Base-by-base conservation (phyloP, 2,113 vertebrate species). In the Calidris pugnax region DNA sequence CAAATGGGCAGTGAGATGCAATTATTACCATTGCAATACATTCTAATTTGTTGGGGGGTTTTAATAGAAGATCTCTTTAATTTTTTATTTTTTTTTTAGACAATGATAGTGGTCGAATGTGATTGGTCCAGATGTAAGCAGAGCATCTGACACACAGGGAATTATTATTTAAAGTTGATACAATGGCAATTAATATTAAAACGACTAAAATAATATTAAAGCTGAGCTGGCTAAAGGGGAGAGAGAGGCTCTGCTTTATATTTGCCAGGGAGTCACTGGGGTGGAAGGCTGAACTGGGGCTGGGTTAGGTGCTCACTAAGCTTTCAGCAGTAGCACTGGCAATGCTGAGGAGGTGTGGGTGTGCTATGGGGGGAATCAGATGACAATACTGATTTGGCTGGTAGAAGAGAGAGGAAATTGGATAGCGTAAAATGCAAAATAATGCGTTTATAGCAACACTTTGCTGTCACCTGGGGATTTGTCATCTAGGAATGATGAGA, bases 181-280 rank as follows among this genome's bases (percentile, higher is more conserved):
- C 0, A 1, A 12, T 57, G 37, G 37, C 2, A 12, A 21, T 62
- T n/a, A 47, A 24, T 35, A 22, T 28, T 9, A 55, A 55, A 30
- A 30, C 51, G 17, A 28, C 30, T 28, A 24, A 24, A 50, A 50
- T 22, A 51, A 14, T 51, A 26, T 51, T 51, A 30, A 55, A 55
- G 17, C 53, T 30, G 16, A 55, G 53, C 27, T 30, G 55, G 73
- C 11, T 60, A 10, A 28, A 60, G 20, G 39, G 24, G 21, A 10
- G 37, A 39, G 37, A 39, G 33, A 10, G 10, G 4, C 28, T 15
- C n/a, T 4, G 30, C 0, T 1, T 23, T 12, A 1, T 6, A 1
- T 7, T 0, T 22, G 8, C 37, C 18, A 4, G 41, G 26, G 59
- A 5, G 67, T 6, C 27, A 5, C 24, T 10, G 71, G 37, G 35